phyloP scores from a whole-genome alignment of 2,797 vertebrate species.

The Leptatherina wallacei region DNA sequence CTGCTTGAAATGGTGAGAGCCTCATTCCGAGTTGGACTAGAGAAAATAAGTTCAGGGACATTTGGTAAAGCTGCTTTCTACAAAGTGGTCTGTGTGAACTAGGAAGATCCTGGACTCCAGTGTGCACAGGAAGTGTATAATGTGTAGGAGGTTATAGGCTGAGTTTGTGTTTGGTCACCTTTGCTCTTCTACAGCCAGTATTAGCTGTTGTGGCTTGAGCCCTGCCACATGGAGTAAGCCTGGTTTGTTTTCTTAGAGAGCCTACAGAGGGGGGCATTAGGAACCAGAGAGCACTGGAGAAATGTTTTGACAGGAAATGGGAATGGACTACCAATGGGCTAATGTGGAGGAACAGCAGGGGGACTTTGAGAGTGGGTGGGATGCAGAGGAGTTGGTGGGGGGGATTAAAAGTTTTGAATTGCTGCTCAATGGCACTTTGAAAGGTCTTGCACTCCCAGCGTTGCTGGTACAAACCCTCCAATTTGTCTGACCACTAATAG shows the following conservation, averaged over 20 bases:
- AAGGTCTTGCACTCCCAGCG: conserved; percentile 40
- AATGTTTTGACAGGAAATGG: conserved; percentile 78
- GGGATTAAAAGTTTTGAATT: conserved; percentile 50
- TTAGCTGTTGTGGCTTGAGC: conserved; percentile 66
- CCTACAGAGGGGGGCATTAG: conserved; percentile 53
- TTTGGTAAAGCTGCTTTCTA: conserved; percentile 36
- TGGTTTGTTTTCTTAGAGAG: conserved; percentile 69
- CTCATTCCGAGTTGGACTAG: conserved; percentile 47
- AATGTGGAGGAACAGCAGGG: conserved; percentile 64
- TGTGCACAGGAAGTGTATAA: conserved; percentile 64
- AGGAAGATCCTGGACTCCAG: conserved; percentile 39
- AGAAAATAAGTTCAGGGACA: conserved; percentile 57
- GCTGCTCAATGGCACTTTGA: conserved; percentile 58
- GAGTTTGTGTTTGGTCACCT: conserved; percentile 73
- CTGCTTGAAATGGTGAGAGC: conserved; percentile 49
- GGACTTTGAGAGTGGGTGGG: conserved; percentile 48
- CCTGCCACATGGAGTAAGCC: conserved; percentile 50
- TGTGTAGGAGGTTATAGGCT: conserved; percentile 59
- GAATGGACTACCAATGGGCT: conserved; percentile 68
- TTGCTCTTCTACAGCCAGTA: conserved; percentile 58
- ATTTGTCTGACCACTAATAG: conserved; percentile 77
- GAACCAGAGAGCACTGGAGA: conserved; percentile 58
- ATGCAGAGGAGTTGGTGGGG: conserved; percentile 1
- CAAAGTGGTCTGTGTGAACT: conserved; percentile 43
- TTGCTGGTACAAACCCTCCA: conserved; percentile 55